Evolutionary conservation across 2,888 invertebrate species (phyloP), one percentile per base, ranked within the genome.

Genomic region (Hofmannophila pseudospretella): DNA sequence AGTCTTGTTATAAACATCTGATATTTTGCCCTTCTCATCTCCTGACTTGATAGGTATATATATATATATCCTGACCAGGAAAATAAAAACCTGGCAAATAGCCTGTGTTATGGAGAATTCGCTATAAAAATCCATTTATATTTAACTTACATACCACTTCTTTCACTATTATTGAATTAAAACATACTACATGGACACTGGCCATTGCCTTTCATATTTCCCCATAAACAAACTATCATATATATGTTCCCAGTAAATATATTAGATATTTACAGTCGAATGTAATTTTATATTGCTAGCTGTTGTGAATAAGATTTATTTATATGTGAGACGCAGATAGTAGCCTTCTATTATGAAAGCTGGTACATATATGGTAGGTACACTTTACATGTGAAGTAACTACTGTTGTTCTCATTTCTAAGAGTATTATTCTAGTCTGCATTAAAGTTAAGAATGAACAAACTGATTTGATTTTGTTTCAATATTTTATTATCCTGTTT

Each of bases 351-450:
- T 81, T 74, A 73, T 81, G 79, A 73, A 74, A 75, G 79, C 82
- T 81, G 81, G 77, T 77, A 75, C 74, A 67, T 68, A 75, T 75
- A 67, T 68, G 58, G 80, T 82, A 84, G 84, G 73, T 78, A 85
- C 84, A 84, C 81, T 80, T 71, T 80, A 82, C 69, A 82, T 80
- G 77, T 80, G 81, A 84, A 81, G 81, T 81, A 82, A 82, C 78
- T 82, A 82, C 82, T 82, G 85, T 85, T 86, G 85, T 85, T 86
- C 81, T 84, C 79, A 85, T 85, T 86, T 85, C 81, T 82, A 86
- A 85, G 86, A 86, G 86, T 86, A 86, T 86, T 86, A 86, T 86
- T 85, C 86, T 86, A 86, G 86, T 86, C 86, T 84, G 86, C 85
- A 85, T 86, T 86, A 85, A 82, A 81, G 70, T 85, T 86, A 86